Conservation (phyloP, 2,888 invertebrate species). For the Acronicta psi region DNA sequence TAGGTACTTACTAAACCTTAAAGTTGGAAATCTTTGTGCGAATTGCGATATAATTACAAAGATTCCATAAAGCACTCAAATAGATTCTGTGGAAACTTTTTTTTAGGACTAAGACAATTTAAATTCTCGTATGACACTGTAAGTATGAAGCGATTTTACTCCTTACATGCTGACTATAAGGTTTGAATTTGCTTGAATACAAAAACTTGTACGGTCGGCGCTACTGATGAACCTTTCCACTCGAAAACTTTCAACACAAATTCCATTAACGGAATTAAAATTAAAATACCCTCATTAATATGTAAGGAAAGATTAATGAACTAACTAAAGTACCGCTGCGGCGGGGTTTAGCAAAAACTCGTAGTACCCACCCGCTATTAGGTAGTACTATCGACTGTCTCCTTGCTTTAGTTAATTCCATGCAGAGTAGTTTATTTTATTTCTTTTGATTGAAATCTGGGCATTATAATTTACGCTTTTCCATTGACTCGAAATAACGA, state of each 20-base stretch:
- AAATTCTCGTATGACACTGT: conserved; percentile 12
- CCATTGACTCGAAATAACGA: too few relatives aligned
- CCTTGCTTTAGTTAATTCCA: conserved; percentile 9
- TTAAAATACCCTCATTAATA: conserved; percentile 68
- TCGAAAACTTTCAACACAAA: conserved; percentile 61
- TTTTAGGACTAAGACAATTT: conserved; percentile 17
- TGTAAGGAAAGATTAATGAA: conserved; percentile 67
- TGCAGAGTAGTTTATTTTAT: conserved; percentile 28
- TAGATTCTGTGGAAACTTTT: conserved; percentile 24
- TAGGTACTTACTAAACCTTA: too few relatives aligned
- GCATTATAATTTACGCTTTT: not conserved
- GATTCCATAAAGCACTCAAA: conserved; percentile 16
- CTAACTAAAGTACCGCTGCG: conserved; percentile 51
- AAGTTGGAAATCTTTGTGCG: too few relatives aligned
- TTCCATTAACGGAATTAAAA: conserved; percentile 69
- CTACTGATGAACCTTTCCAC: conserved; percentile 50
- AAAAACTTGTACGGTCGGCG: conserved; percentile 2
- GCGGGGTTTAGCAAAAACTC: conserved; percentile 51
- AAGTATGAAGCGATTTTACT: not conserved
- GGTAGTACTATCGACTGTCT: conserved; percentile 26
- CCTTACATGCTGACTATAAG: not conserved
- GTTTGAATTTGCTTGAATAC: conserved; percentile 3
- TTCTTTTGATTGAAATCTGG: conserved; percentile 8
- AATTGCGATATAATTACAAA: not conserved
- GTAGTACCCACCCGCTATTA: conserved; percentile 33